Base-by-base conservation (phyloP, 2,113 vertebrate genomes). In the Anoplopoma fimbria region DNA sequence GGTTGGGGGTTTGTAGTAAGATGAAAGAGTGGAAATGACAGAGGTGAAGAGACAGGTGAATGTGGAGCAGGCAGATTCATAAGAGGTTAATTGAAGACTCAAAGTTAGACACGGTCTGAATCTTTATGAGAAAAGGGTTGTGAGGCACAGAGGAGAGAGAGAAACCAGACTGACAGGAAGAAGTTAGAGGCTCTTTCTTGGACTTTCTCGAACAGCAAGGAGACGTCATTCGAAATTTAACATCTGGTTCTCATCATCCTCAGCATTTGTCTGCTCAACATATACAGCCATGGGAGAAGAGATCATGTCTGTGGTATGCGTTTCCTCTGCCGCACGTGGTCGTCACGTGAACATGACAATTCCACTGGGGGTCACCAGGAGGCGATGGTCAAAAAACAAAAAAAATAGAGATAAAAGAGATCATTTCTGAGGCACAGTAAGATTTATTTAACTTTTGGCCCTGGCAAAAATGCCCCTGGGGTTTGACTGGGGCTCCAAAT, bases 181-280 rank as follows among this genome's bases (percentile, higher is more conserved):
- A 65, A 78, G 79, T 71, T 55, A 31, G 40, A 55, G 51, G 51
- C 47, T 88, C 8, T 80, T 38, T 82, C 33, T 75, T 61, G 75
- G 81, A 45, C 79, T 73, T 58, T 81, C 58, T 79, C 6, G 0
- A 91, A 82, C 61, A 87, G 84, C 75, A 63, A 72, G 75, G 63
- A 86, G 78, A 91, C 51, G 85, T 92, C 87, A 90, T 60, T 89
- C 69, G 2, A 31, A 79, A 83, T 86, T 15, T 89, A 88, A 75
- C 92, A 94, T 93, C 93, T 94, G 93, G 86, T 86, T 93, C 86
- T 81, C 76, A 94, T 94, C 93, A 88, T 55, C 69, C 81, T 55
- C 71, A n/a, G 69, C 47, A 62, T 87, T 87, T 88, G 87, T 86
- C 88, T 88, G 83, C 71, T 73, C 82, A 85, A 84, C 91, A 82